Percentiles rank a stretch among this genome's conserved stretches.
These are phyloP conservation scores for Galerucella calmariensis DNA, from an alignment of 2,888 invertebrate genomes.

Conservation along the genomic window DNA sequence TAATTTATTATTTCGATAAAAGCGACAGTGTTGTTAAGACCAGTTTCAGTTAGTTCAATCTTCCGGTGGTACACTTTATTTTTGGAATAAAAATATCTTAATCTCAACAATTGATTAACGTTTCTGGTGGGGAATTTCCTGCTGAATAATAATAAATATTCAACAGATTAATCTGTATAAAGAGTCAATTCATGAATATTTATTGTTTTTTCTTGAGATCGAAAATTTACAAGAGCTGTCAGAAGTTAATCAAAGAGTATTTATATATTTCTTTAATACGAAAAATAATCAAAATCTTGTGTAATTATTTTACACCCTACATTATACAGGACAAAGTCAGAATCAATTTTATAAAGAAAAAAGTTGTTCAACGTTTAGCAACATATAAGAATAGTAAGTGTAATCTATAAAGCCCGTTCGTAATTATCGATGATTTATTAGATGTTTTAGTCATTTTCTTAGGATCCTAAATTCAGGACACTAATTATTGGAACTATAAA, in stretches of 20 bases:
- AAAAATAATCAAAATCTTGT: neutral
- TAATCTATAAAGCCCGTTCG: too few species aligned
- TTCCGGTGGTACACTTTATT: slow-evolving; percentile 14
- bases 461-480: too few species aligned
- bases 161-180: slow-evolving; percentile 25
- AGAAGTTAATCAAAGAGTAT: slow-evolving; percentile 7
- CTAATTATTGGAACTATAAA: too few species aligned
- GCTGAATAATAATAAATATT: slow-evolving; percentile 30
- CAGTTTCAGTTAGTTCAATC: neutral
- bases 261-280: slow-evolving; percentile 9
- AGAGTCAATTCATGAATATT: slow-evolving; percentile 28
- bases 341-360: neutral
- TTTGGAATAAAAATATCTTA: slow-evolving; percentile 16
- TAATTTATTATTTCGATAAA: neutral
- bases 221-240: slow-evolving; percentile 16
- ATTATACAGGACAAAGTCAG: neutral
- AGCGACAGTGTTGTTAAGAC: neutral
- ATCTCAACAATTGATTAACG: slow-evolving; percentile 25
- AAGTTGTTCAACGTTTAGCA: too few species aligned
- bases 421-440: too few species aligned
- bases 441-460: too few species aligned
- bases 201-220: slow-evolving; percentile 22
- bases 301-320: neutral
- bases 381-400: too few species aligned
- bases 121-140: slow-evolving; percentile 18